Conservation (phyloP, 2,797 vertebrate genomes). For the Schizopygopsis malacanthus region DNA sequence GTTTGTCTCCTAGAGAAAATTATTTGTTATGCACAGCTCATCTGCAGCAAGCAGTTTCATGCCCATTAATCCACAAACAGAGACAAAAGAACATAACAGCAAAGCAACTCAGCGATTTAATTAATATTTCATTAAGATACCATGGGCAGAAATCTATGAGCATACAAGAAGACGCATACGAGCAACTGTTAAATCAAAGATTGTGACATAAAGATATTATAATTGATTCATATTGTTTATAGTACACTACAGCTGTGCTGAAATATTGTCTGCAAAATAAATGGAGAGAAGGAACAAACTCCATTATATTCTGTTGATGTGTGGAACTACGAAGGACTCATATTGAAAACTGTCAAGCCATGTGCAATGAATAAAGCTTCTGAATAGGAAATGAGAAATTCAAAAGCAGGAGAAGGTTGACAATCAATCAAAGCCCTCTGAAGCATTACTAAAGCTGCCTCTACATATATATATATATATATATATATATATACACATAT, state of each 20-base stretch:
- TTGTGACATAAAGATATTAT: not conserved
- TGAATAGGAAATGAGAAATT: slow-evolving; percentile 55
- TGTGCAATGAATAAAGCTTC: slow-evolving; percentile 29
- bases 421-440: slow-evolving; percentile 45
- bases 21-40: not conserved
- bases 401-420: slow-evolving; percentile 33
- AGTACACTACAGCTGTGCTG: not conserved
- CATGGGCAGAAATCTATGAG: not conserved
- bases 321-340: slow-evolving; percentile 34
- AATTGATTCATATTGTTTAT: slow-evolving; percentile 22
- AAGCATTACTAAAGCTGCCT: not conserved
- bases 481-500: too few species aligned
- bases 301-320: slow-evolving; percentile 53
- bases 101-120: slow-evolving; percentile 18
- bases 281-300: slow-evolving; percentile 1
- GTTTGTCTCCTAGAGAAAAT: slow-evolving; percentile 38
- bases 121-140: slow-evolving; percentile 36
- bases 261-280: slow-evolving; percentile 9
- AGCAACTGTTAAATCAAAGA: slow-evolving; percentile 26
- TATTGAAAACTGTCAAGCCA: slow-evolving; percentile 46
- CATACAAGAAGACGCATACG: not conserved
- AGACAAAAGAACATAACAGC: slow-evolving; percentile 13
- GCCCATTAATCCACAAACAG: slow-evolving; percentile 13
- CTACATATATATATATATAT: too few species aligned
- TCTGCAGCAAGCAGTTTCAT: not conserved